Conservation (phyloP, 2,888 invertebrate genomes). For the Drosophila yooni region DNA sequence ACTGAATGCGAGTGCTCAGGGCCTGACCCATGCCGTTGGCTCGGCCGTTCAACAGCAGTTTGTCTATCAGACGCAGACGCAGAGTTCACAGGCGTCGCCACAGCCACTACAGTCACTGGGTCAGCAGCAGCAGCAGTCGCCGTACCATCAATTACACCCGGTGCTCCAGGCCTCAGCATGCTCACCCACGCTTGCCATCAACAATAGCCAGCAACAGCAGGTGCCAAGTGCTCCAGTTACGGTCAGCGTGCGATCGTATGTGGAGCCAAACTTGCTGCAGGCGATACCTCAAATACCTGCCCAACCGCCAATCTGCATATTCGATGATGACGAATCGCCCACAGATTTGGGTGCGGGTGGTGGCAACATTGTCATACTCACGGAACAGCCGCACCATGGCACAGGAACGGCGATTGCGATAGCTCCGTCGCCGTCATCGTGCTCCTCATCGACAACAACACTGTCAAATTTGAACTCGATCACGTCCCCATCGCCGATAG, state of each 20-base stretch:
- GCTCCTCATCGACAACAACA: slow-evolving; percentile 77
- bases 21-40: slow-evolving; percentile 63
- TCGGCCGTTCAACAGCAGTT: slow-evolving; percentile 63
- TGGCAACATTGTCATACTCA: slow-evolving; percentile 72
- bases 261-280: slow-evolving; percentile 83
- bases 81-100: slow-evolving; percentile 51
- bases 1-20: slow-evolving; percentile 63
- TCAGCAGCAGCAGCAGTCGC: slow-evolving; percentile 56
- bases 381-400: slow-evolving; percentile 61
- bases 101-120: slow-evolving; percentile 48
- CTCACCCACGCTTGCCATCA: slow-evolving; percentile 54
- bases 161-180: slow-evolving; percentile 62
- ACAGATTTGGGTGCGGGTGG: slow-evolving; percentile 72
- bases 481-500: slow-evolving; percentile 84
- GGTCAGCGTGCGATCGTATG: slow-evolving; percentile 76
- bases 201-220: slow-evolving; percentile 36
- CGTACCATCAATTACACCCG: slow-evolving; percentile 73
- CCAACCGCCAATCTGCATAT: slow-evolving; percentile 84
- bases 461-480: slow-evolving; percentile 84
- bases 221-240: slow-evolving; percentile 48
- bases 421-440: slow-evolving; percentile 73
- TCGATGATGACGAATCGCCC: slow-evolving; percentile 84
- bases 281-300: slow-evolving; percentile 84
- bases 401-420: slow-evolving; percentile 60
- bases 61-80: slow-evolving; percentile 52